Evolutionary conservation across 2,797 vertebrate genomes (phyloP).

Genomic region (Cossypha polioptera): DNA sequence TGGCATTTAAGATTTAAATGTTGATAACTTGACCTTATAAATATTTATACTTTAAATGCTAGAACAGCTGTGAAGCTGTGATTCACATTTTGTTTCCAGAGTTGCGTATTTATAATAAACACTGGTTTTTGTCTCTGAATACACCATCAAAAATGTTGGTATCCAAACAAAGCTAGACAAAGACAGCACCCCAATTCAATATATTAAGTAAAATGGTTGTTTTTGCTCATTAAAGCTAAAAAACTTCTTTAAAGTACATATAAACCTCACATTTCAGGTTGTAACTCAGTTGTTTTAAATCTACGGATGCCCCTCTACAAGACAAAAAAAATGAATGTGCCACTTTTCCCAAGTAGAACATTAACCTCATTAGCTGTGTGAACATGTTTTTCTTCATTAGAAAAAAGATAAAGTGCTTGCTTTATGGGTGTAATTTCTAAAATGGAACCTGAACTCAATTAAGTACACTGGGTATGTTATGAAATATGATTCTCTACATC

Average conservation of each 20-base stretch:
- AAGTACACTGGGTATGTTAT: constrained; percentile 26
- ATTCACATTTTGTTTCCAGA: background rate
- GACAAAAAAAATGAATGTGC: background rate
- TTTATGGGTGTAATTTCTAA: constrained; percentile 33
- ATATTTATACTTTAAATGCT: background rate
- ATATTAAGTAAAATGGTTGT: background rate
- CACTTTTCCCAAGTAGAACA: constrained; percentile 12
- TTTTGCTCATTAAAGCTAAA: background rate
- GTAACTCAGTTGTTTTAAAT: background rate
- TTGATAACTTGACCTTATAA: background rate
- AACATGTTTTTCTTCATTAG: constrained; percentile 51
- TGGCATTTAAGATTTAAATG: background rate
- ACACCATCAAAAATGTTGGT: background rate
- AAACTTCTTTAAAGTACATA: background rate
- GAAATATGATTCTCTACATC: constrained; percentile 36
- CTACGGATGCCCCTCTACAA: background rate
- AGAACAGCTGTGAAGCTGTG: background rate
- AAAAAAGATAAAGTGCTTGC: constrained; percentile 25
- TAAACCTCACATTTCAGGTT: background rate
- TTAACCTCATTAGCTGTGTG: constrained; percentile 47
- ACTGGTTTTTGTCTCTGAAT: background rate
- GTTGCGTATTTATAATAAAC: background rate
- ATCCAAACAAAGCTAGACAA: background rate
- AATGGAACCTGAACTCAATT: constrained; percentile 34
- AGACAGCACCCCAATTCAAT: background rate